Base-by-base conservation (phyloP, 2,113 vertebrate genomes). In the rabbit (Oryctolagus cuniculus) region DNA sequence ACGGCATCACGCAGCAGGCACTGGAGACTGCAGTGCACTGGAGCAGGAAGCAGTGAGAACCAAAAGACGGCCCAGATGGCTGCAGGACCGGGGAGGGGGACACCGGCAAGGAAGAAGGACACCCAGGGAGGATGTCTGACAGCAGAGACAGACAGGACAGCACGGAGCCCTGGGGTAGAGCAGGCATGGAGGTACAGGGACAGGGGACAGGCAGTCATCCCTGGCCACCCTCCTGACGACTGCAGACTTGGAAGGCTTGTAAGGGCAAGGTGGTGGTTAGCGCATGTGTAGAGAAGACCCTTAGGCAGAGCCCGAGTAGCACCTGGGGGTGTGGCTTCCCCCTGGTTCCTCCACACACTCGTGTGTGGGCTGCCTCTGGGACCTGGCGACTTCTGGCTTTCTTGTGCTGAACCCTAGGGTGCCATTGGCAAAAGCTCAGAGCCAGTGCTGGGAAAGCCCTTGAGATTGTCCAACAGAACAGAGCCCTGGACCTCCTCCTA, bases 401-500 rank as follows among this genome's bases (percentile, higher is more conserved):
- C 49, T 27, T 95, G 83, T 95, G 87, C 85, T 74, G 82, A 93
- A 27, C 67, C 51, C 22, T n/a, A 73, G 8, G 24, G 36, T 36
- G 44, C 67, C 74, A 81, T 34, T 36, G 12, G 77, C 73, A 51
- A 86, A 55, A n/a, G 3, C 49, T 78, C 36, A 2, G 1, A 34
- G 17, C 15, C 53, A 63, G 38, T 49, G 51, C 51, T 69, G 24
- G 11, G 72, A 72, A 92, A 93, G 70, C 36, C 44, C 8, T 51
- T 58, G 58, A 89, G 64, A 69, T 34, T 78, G 36, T 63, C 61
- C 51, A 11, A 36, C 34, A 24, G n/a, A 72, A 51, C 22, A 84
- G 29, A 8, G 49, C 44, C 90, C 55, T 74, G 49, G 67, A 63
- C 85, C 98, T 86, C 61, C 74, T 91, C 72, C 44, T 63, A 93